These are phyloP conservation scores for Fringilla coelebs DNA, from an alignment of 2,797 vertebrate genomes.

Conservation along the genomic window DNA sequence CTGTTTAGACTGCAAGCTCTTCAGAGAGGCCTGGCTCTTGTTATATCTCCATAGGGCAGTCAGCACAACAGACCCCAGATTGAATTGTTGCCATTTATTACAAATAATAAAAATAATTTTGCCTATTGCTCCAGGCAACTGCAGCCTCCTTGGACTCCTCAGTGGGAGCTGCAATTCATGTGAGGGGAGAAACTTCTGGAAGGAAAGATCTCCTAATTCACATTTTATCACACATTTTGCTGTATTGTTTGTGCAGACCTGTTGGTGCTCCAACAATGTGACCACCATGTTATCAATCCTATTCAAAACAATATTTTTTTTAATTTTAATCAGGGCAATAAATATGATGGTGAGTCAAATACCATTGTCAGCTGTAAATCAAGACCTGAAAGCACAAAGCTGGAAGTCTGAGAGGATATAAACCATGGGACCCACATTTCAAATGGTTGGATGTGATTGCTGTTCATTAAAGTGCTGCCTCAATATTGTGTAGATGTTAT, in stretches of 20 bases:
- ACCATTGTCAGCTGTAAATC: conserved; percentile 40
- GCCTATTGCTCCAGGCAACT: not conserved
- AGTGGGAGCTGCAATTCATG: not conserved
- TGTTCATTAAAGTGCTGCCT: conserved; percentile 47
- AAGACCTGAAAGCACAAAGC: conserved; percentile 48
- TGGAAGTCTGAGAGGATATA: conserved; percentile 34
- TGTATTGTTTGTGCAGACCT: not conserved
- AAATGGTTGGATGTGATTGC: not conserved
- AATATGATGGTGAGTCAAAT: conserved; percentile 37
- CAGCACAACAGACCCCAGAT: not conserved
- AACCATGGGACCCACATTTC: conserved; percentile 33
- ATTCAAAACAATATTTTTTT: conserved; percentile 44
- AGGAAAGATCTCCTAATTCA: not conserved
- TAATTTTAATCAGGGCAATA: conserved; percentile 58
- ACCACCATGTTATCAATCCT: not conserved
- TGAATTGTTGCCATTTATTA: not conserved
- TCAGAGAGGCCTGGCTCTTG: not conserved
- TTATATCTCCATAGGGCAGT: not conserved
- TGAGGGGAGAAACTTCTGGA: not conserved
- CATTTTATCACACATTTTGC: not conserved
- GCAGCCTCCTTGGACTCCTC: not conserved
- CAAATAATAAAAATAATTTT: not conserved
- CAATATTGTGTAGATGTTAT: conserved; percentile 25
- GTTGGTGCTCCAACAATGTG: not conserved
- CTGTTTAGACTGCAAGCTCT: not conserved